Percentiles rank a stretch among this genome's conserved stretches.
Evolutionary conservation across 2,113 vertebrate species (phyloP).

Genomic region (Galemys pyrenaicus): DNA sequence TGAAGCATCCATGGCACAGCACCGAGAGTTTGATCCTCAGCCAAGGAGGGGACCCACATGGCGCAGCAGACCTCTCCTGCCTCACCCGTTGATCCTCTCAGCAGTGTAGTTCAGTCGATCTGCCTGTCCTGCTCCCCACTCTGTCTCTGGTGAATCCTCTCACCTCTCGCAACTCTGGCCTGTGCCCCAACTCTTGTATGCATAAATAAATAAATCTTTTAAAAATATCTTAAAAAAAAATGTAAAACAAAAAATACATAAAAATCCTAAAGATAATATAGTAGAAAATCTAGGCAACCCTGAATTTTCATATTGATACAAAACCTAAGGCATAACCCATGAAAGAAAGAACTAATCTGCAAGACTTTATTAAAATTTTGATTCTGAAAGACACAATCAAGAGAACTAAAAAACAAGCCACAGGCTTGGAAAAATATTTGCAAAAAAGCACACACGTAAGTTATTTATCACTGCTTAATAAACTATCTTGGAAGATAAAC

Average conservation of each 20-base stretch:
- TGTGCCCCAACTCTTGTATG: no score
- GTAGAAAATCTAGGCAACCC: not conserved
- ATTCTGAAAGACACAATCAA: not conserved
- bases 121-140: no score
- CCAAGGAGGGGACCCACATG: no score
- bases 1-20: no score
- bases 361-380: not conserved
- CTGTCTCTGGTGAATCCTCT: no score
- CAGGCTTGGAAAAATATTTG: not conserved
- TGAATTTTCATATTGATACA: not conserved
- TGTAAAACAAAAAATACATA: not conserved
- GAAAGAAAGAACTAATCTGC: not conserved
- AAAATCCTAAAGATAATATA: not conserved
- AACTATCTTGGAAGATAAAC: not conserved
- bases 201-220: no score
- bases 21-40: no score
- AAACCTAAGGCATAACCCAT: not conserved
- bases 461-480: not conserved
- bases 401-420: not conserved
- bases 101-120: no score
- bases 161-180: no score
- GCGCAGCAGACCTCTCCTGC: no score
- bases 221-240: no score
- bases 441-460: not conserved
- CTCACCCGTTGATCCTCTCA: no score